A percentile compares a stretch with the other conserved stretches of the same genome.
Conservation (phyloP, 2,113 vertebrate genomes). For the Cromileptes altivelis region DNA sequence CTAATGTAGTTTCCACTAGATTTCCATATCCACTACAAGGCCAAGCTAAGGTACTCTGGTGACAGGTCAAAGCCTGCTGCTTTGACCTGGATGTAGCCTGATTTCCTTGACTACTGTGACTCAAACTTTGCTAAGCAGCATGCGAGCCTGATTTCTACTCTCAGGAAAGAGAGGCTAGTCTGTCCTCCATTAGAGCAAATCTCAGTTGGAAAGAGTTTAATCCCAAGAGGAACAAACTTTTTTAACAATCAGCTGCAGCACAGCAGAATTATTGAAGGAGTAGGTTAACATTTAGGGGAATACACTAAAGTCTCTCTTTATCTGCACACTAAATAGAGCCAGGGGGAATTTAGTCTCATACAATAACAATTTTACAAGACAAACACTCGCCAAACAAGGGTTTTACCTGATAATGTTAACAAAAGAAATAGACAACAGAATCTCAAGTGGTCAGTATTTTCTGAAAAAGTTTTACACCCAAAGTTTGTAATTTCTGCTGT, state of each 20-base stretch:
- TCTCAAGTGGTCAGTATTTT: too few species aligned
- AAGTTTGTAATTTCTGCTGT: too few species aligned
- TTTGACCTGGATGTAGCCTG: not conserved
- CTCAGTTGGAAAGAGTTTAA: not conserved
- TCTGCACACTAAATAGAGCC: not conserved
- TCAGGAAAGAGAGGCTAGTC: not conserved
- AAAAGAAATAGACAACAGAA: too few species aligned
- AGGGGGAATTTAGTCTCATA: not conserved
- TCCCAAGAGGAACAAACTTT: not conserved
- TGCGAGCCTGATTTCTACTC: not conserved
- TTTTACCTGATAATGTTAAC: too few species aligned
- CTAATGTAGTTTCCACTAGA: not conserved
- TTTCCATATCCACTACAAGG: constrained; percentile 10
- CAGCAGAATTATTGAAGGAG: not conserved
- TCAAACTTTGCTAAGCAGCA: not conserved
- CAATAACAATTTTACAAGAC: too few species aligned
- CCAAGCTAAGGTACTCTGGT: not conserved
- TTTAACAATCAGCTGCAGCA: not conserved
- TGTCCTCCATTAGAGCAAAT: not conserved
- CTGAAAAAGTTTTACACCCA: too few species aligned
- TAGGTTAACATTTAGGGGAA: not conserved
- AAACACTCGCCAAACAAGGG: too few species aligned
- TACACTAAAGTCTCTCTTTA: not conserved
- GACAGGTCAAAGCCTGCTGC: not conserved
- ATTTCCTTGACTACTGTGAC: not conserved